A percentile compares a stretch with the other conserved stretches of the same genome.
Conservation (phyloP, 30 jellyfish, hydroid and myxozoan species). For the Calvadosia cruxmelitensis region DNA sequence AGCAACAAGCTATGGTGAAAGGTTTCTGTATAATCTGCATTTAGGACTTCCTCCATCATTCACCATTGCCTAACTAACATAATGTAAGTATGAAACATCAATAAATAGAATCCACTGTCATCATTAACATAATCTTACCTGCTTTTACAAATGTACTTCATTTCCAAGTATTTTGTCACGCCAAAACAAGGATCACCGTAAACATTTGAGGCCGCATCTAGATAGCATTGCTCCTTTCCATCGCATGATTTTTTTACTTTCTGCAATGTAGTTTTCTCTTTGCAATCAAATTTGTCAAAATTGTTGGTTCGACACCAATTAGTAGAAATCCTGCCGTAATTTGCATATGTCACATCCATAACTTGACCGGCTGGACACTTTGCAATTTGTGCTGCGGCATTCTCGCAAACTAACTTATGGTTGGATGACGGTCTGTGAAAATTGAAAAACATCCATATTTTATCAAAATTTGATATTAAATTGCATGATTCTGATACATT, state of each 20-base stretch:
- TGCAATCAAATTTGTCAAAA: not conserved
- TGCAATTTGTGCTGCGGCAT: not conserved
- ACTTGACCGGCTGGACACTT: not conserved
- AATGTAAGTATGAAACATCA: no score
- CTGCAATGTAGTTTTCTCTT: not conserved
- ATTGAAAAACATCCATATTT: no score
- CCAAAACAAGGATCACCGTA: not conserved
- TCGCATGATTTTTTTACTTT: not conserved
- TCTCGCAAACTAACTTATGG: not conserved
- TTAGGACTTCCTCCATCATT: no score
- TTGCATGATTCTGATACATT: no score
- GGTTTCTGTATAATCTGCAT: no score
- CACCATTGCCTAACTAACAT: no score
- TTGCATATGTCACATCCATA: not conserved
- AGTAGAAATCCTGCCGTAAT: not conserved
- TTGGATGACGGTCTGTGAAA: not conserved
- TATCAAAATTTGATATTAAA: no score
- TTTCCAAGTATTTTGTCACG: not conserved
- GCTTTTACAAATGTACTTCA: not conserved
- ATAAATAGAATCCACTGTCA: no score
- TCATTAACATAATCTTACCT: no score
- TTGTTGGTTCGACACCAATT: not conserved
- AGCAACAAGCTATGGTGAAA: no score
- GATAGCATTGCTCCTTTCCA: not conserved
- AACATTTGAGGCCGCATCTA: not conserved